These are phyloP conservation scores for Bursaphelenchus mucronatus DNA, from an alignment of 1,140 invertebrate species.

Conservation along the genomic window DNA sequence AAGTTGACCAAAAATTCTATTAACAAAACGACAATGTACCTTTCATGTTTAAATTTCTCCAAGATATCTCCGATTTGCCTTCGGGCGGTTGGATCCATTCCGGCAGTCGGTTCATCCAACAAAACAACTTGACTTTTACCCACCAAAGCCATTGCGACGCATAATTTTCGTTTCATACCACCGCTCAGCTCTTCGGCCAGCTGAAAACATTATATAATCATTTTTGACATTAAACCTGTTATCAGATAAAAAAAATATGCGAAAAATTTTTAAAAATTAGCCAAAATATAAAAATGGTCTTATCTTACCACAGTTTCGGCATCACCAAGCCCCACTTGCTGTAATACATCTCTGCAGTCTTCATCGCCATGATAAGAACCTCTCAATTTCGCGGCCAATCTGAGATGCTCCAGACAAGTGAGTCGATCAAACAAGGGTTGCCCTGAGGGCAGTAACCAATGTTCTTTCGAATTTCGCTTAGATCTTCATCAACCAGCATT, in stretches of 20 bases:
- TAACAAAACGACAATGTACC: too few species aligned
- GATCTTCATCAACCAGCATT: constrained; percentile 1
- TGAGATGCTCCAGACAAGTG: constrained; percentile 79
- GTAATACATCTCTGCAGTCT: neutral
- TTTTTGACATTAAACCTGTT: neutral
- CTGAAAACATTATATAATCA: constrained; percentile 68
- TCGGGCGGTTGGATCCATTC: constrained; percentile 80
- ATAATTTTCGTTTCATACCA: constrained; percentile 64
- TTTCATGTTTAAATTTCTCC: constrained; percentile 34
- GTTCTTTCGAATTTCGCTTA: constrained; percentile 62
- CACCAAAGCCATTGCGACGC: constrained; percentile 64
- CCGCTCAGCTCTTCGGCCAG: constrained; percentile 61
- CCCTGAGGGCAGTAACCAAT: constrained; percentile 87
- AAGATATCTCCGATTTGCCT: constrained; percentile 47
- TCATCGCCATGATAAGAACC: constrained; percentile 7
- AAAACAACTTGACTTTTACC: constrained; percentile 67
- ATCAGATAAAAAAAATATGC: constrained; percentile 66
- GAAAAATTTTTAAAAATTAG: constrained; percentile 79
- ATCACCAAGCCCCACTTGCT: constrained; percentile 8
- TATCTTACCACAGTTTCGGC: constrained; percentile 20
- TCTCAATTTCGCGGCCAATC: constrained; percentile 70
- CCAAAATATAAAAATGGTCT: neutral
- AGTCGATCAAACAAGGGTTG: constrained; percentile 84
- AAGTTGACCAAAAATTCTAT: too few species aligned
- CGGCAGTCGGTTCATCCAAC: constrained; percentile 85